Evolutionary conservation across 2,113 vertebrate genomes (phyloP), one percentile per base, ranked within the genome.

Genomic region (Larimichthys polyactis): DNA sequence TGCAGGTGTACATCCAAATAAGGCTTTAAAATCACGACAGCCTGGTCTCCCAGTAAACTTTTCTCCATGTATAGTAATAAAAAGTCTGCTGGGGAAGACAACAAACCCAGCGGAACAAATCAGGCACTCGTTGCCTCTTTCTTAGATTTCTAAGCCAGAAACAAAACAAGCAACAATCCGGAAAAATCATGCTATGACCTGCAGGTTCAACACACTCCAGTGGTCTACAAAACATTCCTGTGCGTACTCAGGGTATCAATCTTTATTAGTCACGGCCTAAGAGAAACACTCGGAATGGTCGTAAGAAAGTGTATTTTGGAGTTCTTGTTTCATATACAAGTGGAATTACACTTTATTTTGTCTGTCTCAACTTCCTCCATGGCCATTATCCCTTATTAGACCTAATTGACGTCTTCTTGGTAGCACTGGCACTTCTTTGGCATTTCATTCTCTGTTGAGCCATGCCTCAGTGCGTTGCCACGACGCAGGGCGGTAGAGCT

Each of bases 361-460:
- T 82, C 70, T 66, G 36, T 73, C 64, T 84, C 32, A 36, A 63
- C 70, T 76, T 89, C 85, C 74, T 75, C 69, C 57, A 32, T 20
- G 46, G 49, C 55, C 62, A 77, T 77, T 79, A 70, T 51, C 2
- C 54, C 70, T 71, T 60, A 78, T 84, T 79, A 83, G 62, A n/a
- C 44, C 44, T 83, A 74, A 81, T 54, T 83, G 74, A 63, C 59
- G 29, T 83, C 60, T 17, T 69, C 46, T 71, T 40, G 36, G 70
- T 65, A 63, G 67, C 55, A 0, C 36, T 71, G 76, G 73, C 81
- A 66, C 83, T 87, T 79, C 36, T 82, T 87, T 86, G 82, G 75
- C 84, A 1, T 78, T 57, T 57, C 3, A 22, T 20, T 71, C 32
- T 58, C 12, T 27, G 49, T 57, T n/a, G 22, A 78, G 62, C 66